Conservation (phyloP, 2,113 vertebrate species). For the Gnathonemus echidnorhynchus region DNA sequence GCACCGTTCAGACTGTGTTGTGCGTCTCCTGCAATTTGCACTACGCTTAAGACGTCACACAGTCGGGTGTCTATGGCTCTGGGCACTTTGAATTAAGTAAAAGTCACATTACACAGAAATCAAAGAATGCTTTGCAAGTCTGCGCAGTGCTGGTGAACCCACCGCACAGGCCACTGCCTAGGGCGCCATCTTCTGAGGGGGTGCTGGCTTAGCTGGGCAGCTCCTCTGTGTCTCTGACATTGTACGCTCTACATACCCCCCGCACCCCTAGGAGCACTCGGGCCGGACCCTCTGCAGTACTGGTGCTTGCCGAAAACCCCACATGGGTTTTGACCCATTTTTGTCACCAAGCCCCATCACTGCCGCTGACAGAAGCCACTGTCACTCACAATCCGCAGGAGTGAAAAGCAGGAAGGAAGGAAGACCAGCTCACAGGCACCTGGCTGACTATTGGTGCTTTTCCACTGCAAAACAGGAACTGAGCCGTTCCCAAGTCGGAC, state of each 20-base stretch:
- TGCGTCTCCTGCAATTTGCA: background rate
- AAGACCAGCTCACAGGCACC: background rate
- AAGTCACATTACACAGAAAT: background rate
- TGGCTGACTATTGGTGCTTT: background rate
- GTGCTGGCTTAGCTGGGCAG: background rate
- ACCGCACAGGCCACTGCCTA: background rate
- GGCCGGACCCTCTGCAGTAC: background rate
- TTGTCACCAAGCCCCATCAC: background rate
- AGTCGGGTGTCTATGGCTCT: background rate
- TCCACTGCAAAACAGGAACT: too few species aligned
- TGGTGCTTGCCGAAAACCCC: too few species aligned
- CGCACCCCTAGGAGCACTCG: background rate
- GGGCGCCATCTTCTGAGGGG: background rate
- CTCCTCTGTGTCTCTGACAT: background rate
- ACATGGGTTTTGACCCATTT: background rate
- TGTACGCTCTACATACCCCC: background rate
- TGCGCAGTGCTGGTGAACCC: background rate
- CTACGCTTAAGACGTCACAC: background rate
- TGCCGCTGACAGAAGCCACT: background rate
- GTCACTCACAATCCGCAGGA: background rate
- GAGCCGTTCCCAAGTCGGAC: too few species aligned
- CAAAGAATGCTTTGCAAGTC: background rate
- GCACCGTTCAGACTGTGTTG: background rate
- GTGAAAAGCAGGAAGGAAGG: too few species aligned
- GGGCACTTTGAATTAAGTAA: background rate